A percentile compares a stretch with the other conserved stretches of the same genome.
These are phyloP conservation scores for Drosophila fungiperda DNA, from an alignment of 2,888 invertebrate species.

Conservation along the genomic window DNA sequence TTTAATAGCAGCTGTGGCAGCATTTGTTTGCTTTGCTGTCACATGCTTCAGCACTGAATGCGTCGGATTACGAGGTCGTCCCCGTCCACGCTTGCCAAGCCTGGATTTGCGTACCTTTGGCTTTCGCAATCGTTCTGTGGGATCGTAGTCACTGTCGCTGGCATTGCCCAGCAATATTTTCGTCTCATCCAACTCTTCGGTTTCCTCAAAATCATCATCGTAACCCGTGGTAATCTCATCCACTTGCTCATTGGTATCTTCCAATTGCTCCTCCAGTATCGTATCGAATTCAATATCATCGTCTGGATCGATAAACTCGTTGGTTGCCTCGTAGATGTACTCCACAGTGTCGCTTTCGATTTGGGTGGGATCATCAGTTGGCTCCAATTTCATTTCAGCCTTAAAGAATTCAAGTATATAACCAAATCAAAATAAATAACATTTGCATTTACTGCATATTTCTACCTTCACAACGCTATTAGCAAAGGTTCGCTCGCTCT, in stretches of 20 bases:
- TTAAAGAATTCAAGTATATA: constrained; percentile 22
- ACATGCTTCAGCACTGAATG: constrained; percentile 24
- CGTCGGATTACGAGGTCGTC: constrained; percentile 56
- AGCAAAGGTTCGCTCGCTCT: constrained; percentile 80
- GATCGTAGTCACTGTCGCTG: constrained; percentile 74
- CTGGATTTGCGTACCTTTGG: constrained; percentile 59
- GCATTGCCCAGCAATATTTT: constrained; percentile 48
- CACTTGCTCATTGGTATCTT: constrained; percentile 54
- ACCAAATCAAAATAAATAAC: not conserved
- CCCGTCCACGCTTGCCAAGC: constrained; percentile 63
- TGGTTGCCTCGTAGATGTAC: constrained; percentile 67
- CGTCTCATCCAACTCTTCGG: constrained; percentile 47
- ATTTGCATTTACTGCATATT: not conserved
- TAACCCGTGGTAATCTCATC: constrained; percentile 31
- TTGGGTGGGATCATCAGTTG: constrained; percentile 59
- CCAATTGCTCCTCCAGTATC: constrained; percentile 66
- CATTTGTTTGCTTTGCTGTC: constrained; percentile 9
- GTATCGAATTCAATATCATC: constrained; percentile 72
- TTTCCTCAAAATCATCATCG: constrained; percentile 37
- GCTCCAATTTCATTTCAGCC: constrained; percentile 79
- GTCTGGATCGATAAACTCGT: constrained; percentile 78
- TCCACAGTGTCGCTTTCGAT: constrained; percentile 56
- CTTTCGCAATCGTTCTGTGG: constrained; percentile 65
- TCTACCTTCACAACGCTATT: constrained; percentile 77
- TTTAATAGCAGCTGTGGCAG: constrained; percentile 21